Conservation (phyloP, 2,113 vertebrate species). For the Lichenostomus cassidix region DNA sequence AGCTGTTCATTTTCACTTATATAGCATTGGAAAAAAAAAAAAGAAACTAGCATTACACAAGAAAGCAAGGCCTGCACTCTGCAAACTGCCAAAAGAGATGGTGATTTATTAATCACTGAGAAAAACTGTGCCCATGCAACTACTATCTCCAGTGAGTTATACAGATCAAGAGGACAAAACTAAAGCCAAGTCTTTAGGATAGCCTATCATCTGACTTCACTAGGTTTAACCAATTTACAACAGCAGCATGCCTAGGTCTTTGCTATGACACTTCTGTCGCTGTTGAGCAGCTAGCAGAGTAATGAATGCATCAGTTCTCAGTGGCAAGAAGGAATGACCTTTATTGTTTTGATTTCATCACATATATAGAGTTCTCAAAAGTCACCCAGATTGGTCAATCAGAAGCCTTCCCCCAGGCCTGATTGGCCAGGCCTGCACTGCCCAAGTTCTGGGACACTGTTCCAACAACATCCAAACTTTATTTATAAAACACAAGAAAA, state of each 20-base stretch:
- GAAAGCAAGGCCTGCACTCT: neutral
- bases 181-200: neutral
- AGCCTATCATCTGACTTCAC: neutral
- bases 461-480: too few species aligned
- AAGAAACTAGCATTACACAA: neutral
- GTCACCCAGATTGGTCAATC: too few species aligned
- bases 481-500: too few species aligned
- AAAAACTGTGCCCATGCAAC: neutral
- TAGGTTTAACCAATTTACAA: neutral
- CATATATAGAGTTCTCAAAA: too few species aligned
- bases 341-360: too few species aligned
- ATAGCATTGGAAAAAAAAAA: neutral
- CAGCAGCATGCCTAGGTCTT: neutral
- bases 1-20: neutral
- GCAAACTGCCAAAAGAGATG: neutral
- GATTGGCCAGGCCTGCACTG: too few species aligned
- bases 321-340: too few species aligned
- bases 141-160: neutral
- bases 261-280: rapidly evolving
- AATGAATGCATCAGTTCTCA: too few species aligned
- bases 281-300: too few species aligned
- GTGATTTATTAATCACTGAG: neutral
- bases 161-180: neutral
- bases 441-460: too few species aligned
- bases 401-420: too few species aligned